A percentile compares a stretch with the other conserved stretches of the same genome.
These are phyloP conservation scores for Dendrocincla fuliginosa DNA, from an alignment of 2,797 vertebrate species.

Conservation along the genomic window DNA sequence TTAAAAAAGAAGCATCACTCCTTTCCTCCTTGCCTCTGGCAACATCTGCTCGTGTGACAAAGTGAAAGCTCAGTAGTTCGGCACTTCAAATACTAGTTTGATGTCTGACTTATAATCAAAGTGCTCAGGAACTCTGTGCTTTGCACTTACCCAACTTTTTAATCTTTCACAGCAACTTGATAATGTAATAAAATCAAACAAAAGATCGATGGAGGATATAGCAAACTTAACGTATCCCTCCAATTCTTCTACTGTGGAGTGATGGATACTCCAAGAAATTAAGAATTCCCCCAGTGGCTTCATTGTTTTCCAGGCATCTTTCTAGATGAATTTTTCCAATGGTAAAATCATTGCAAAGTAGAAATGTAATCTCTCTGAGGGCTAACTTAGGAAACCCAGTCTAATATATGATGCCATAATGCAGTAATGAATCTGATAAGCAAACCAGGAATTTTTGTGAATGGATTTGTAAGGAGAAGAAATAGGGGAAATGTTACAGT, in stretches of 20 bases:
- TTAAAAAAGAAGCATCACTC: neutral
- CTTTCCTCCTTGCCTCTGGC: neutral
- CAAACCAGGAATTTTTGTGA: neutral
- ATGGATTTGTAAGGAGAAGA: neutral
- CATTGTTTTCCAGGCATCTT: neutral
- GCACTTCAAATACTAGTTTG: slow-evolving; percentile 59
- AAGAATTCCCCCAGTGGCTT: neutral
- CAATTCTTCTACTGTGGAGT: neutral
- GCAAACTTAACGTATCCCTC: neutral
- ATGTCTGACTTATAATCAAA: slow-evolving; percentile 47
- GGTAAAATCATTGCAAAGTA: slow-evolving; percentile 29
- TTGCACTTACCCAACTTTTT: slow-evolving; percentile 45
- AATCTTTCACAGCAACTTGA: slow-evolving; percentile 53
- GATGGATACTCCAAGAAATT: neutral
- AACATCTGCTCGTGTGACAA: slow-evolving; percentile 38
- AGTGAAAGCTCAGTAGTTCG: slow-evolving; percentile 27
- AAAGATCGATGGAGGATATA: slow-evolving; percentile 38
- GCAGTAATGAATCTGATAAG: neutral
- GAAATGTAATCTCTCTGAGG: neutral
- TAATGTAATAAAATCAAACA: slow-evolving; percentile 60
- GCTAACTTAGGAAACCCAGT: neutral
- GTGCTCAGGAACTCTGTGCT: neutral
- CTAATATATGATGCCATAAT: neutral
- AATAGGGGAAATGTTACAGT: neutral
- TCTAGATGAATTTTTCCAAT: slow-evolving; percentile 28